phyloP scores from a whole-genome alignment of 2,113 vertebrate genomes.

The Melanerpes aurifrons region DNA sequence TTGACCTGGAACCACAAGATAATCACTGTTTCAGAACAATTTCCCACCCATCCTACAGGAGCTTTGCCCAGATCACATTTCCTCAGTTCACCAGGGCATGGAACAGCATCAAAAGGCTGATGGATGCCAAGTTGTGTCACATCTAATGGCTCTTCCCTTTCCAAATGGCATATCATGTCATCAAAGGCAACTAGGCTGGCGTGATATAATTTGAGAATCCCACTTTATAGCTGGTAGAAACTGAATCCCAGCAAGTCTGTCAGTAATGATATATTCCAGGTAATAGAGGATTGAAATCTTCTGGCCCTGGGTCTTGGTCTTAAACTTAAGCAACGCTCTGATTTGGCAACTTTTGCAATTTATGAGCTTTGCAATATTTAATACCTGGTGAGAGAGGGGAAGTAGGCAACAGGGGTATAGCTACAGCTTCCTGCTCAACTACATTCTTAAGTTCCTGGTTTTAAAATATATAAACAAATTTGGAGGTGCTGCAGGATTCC shows the following conservation, averaged over 20 bases:
- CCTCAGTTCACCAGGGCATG: slow-evolving; percentile 16
- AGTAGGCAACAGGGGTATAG: neutral
- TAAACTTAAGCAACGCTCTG: neutral
- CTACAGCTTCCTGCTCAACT: slow-evolving; percentile 37
- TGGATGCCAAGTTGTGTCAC: neutral
- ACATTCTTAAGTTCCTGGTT: neutral
- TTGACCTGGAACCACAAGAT: neutral
- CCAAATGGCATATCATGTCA: slow-evolving; percentile 6
- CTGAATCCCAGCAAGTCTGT: neutral
- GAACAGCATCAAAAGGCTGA: slow-evolving; percentile 44
- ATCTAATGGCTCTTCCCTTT: slow-evolving; percentile 41
- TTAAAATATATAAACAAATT: neutral
- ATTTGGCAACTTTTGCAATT: slow-evolving; percentile 47
- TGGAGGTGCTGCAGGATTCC: neutral
- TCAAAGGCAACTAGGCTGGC: slow-evolving; percentile 41
- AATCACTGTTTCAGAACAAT: slow-evolving; percentile 4
- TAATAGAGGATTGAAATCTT: neutral
- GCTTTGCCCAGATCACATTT: slow-evolving; percentile 3
- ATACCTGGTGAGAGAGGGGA: neutral
- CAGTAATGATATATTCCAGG: slow-evolving; percentile 13
- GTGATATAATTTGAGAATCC: slow-evolving; percentile 33
- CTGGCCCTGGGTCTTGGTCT: neutral
- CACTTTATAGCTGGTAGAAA: slow-evolving; percentile 38
- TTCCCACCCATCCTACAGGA: slow-evolving; percentile 16
- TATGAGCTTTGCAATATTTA: slow-evolving; percentile 1